Evolutionary conservation across 2,888 invertebrate genomes (phyloP), one percentile per base, ranked within the genome.

Genomic region (Drosophila limbata): DNA sequence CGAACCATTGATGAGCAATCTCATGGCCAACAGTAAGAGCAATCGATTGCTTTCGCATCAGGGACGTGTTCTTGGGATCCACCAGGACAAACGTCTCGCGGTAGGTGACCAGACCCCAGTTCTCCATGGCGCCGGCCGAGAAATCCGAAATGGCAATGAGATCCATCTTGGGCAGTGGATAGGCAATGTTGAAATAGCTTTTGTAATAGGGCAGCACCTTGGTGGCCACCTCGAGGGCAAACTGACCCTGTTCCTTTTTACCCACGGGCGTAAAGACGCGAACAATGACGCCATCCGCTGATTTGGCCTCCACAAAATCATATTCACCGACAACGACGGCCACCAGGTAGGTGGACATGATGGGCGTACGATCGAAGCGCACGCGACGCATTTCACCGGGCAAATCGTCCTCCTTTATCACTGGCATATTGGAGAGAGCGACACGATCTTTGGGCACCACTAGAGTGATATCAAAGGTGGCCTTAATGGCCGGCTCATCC

Each of bases 1-100:
- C 99, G 93, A 99, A 99, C 99, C 99, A 99, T 92, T 98, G 98
- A 92, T 99, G 99, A 3, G 98, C 98, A 53, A 99, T 93, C 92
- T 99, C 99, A 92, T 99, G 99, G 0, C 96, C 96, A 28, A 97
- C 96, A 0, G 98, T 97, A 19, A 98, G 92, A 0, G 98, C 98
- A 84, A 98, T 96, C 93, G 95, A 96, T 90, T 98, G 97, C 81
- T 96, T 95, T 55, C 96, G 94, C 63, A 95, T 95, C 4, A 97
- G 95, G 1, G 98, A 98, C 0, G 98, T 97, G 90, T 98, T 97
- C 84, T 96, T 94, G 1, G 97, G 96, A 93, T 99, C 99, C 4
- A 98, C 97, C 37, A 99, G 93, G 0, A 99, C 94, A 80, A 97
- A 97, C 5, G 97, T 96, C 92, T 99, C 99, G 71, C 98, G 95